phyloP scores from a whole-genome alignment of 2,797 vertebrate genomes.

The Gymnocypris eckloni region DNA sequence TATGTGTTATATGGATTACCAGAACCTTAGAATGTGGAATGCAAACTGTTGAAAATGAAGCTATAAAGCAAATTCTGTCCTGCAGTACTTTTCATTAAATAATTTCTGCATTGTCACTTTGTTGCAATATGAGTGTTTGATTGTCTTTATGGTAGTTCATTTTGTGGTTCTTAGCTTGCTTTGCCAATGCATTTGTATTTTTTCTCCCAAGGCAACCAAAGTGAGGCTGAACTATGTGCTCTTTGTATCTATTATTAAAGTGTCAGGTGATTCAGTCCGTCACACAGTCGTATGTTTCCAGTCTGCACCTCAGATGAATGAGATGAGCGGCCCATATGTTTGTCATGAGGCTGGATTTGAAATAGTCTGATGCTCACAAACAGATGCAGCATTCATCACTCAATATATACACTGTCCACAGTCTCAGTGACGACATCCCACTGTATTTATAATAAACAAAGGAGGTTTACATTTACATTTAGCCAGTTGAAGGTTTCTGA shows the following conservation, averaged over 20 bases:
- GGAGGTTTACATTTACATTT: background rate
- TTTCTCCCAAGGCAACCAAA: background rate
- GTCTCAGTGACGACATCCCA: background rate
- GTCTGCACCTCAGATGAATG: constrained; percentile 46
- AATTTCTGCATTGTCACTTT: background rate
- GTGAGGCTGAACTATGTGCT: background rate
- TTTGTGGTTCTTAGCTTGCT: background rate
- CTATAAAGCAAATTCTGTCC: background rate
- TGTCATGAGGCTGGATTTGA: constrained; percentile 12
- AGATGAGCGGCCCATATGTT: background rate
- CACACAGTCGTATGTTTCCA: background rate
- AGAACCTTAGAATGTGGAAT: background rate
- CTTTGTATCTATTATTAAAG: constrained; percentile 45
- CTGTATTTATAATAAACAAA: background rate
- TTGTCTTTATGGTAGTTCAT: background rate
- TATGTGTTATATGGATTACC: background rate
- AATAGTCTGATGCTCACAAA: background rate
- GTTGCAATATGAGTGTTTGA: background rate
- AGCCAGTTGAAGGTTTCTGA: background rate
- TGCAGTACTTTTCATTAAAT: background rate
- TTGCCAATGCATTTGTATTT: background rate
- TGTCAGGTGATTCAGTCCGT: constrained; percentile 24
- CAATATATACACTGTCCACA: background rate
- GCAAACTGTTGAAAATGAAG: background rate
- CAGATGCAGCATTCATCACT: constrained; percentile 3